Evolutionary conservation across 1,140 invertebrate species (phyloP), one percentile per base, ranked within the genome.

Genomic region (Apocrypta bakeri): DNA sequence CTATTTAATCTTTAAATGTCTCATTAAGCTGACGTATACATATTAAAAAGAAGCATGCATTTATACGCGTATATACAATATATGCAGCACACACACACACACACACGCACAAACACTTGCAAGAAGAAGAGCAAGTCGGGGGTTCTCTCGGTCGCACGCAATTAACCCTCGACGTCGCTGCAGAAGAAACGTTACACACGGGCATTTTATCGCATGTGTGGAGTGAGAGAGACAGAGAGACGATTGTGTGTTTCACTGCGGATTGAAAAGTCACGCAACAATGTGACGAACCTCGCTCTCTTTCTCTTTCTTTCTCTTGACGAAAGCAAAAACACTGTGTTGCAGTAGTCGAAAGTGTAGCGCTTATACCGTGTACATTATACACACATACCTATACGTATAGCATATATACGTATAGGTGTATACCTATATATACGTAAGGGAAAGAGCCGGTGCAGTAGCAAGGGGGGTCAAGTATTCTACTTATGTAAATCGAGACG

Each of bases 221-320:
- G 14, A n/a, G n/a, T n/a, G n/a, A n/a, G n/a, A n/a, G n/a, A n/a
- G n/a, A n/a, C n/a, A n/a, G n/a, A 14, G 42, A 48, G 42, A 1
- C 42, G 42, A 56, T n/a, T 56, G 48, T 56, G 48, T 7, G 48
- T 3, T 12, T n/a, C 31, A 4, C 27, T 56, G 48, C 6, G 2
- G 37, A 71, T 71, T 71, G 69, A 71, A 71, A 71, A 71, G 69
- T 71, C 31, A 71, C 21, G 69, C 69, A 33, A 71, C 69, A 71
- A 71, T 71, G 69, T 37, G 33, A 71, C 21, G 33, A 71, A 71
- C n/a, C 66, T 27, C 66, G 12, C 27, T 31, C 27, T 31, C 2
- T 29, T 29, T 69, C 66, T 27, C 25, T 68, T 21, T 17, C 66
- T 24, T 1, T 42, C 1, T 42, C 40, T 48, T 1, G 42, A 11